A percentile compares a stretch with the other conserved stretches of the same genome.
Evolutionary conservation across 2,113 vertebrate genomes (phyloP).

Genomic region (Addax nasomaculatus): DNA sequence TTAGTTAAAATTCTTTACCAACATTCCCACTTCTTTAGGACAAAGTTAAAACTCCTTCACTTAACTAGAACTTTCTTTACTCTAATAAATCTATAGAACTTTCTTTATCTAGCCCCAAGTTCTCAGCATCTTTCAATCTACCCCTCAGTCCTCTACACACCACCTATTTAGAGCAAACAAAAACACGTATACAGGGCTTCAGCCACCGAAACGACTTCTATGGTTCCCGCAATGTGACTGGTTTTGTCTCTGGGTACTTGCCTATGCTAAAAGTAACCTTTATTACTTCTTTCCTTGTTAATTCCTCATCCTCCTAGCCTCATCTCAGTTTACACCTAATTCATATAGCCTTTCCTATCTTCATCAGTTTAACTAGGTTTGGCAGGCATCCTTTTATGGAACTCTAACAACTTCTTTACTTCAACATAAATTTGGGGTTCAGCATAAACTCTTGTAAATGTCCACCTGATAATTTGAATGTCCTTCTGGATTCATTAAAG

Average conservation of each 20-base stretch:
- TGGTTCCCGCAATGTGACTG: not conserved
- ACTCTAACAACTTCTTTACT: not conserved
- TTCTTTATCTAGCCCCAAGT: not conserved
- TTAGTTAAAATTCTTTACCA: not conserved
- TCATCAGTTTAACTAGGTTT: not conserved
- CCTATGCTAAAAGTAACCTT: not conserved
- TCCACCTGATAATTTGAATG: not conserved
- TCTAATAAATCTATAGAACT: not conserved
- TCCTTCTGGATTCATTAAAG: not conserved
- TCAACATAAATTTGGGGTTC: not conserved
- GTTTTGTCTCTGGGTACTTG: not conserved
- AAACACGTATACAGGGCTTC: not conserved
- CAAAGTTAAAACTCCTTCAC: not conserved
- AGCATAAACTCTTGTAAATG: not conserved
- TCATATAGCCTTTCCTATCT: not conserved
- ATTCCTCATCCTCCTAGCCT: not conserved
- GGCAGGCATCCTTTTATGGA: not conserved
- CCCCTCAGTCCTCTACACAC: not conserved
- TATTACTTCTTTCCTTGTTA: not conserved
- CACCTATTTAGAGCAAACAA: not conserved
- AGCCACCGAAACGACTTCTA: not conserved
- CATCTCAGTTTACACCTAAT: not conserved
- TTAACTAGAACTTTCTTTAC: not conserved
- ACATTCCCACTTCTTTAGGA: not conserved
- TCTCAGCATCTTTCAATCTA: not conserved